phyloP scores from a whole-genome alignment of 2,888 invertebrate genomes.

The Thymelicus sylvestris region DNA sequence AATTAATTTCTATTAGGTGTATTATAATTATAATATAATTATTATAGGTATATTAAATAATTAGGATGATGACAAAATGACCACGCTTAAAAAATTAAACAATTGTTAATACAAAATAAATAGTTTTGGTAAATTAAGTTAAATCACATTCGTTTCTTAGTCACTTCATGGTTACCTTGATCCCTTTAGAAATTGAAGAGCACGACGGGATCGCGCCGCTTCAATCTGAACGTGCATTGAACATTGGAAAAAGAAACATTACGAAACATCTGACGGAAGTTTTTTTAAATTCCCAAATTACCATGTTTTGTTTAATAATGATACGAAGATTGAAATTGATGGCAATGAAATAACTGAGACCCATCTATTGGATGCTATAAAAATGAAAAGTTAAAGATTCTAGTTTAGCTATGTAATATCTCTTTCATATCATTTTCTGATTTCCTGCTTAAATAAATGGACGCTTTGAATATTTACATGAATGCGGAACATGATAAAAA shows the following conservation, averaged over 20 bases:
- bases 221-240: conserved; percentile 54
- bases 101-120: background rate
- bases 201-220: conserved; percentile 50
- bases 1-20: too few relatives aligned
- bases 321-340: conserved; percentile 2
- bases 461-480: too few relatives aligned
- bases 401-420: too few relatives aligned
- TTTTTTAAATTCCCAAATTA: conserved; percentile 27
- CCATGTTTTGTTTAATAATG: conserved; percentile 3
- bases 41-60: too few relatives aligned
- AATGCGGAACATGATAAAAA: too few relatives aligned
- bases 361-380: background rate
- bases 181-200: conserved; percentile 50
- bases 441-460: too few relatives aligned
- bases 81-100: too few relatives aligned
- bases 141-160: conserved; percentile 11
- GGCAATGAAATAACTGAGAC: background rate
- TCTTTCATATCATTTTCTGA: too few relatives aligned
- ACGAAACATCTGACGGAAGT: conserved; percentile 46
- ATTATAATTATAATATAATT: too few relatives aligned
- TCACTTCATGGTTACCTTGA: conserved; percentile 47
- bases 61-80: too few relatives aligned
- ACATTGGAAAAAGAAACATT: conserved; percentile 43
- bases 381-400: too few relatives aligned
- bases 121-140: background rate